Conservation (phyloP, 2,888 invertebrate species). For the Dromius quadrimaculatus region DNA sequence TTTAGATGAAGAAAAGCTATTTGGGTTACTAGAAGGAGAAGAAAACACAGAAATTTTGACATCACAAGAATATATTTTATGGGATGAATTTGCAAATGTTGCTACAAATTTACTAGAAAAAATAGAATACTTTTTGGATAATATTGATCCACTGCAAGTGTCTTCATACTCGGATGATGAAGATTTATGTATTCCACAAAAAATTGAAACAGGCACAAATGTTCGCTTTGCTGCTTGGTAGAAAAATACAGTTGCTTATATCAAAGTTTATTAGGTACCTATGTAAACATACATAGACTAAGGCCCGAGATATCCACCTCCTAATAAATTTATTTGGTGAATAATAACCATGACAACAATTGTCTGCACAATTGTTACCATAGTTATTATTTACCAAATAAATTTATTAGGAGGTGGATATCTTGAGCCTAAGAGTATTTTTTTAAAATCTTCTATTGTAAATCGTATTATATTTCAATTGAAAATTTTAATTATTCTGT, state of each 20-base stretch:
- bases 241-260: constrained; percentile 18
- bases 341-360: too few relatives aligned
- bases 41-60: constrained; percentile 63
- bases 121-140: constrained; percentile 68
- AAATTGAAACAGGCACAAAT: constrained; percentile 62
- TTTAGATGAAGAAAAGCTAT: constrained; percentile 72
- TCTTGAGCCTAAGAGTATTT: constrained; percentile 28
- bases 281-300: constrained; percentile 12
- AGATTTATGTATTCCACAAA: constrained; percentile 52
- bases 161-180: constrained; percentile 54
- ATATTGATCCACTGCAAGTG: constrained; percentile 62
- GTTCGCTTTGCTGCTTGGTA: constrained; percentile 65
- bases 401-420: too few relatives aligned
- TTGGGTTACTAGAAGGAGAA: constrained; percentile 66
- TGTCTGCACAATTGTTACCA: too few relatives aligned
- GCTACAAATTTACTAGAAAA: constrained; percentile 80
- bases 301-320: too few relatives aligned
- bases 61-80: constrained; percentile 67
- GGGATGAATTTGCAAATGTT: constrained; percentile 83
- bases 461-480: constrained; percentile 11
- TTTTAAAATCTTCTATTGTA: constrained; percentile 5
- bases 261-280: constrained; percentile 26
- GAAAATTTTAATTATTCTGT: constrained; percentile 7
- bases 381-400: too few relatives aligned
- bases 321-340: too few relatives aligned